Evolutionary conservation across 1,140 invertebrate genomes (phyloP), one percentile per base, ranked within the genome.

Genomic region (Macrosteles quadrilineatus): DNA sequence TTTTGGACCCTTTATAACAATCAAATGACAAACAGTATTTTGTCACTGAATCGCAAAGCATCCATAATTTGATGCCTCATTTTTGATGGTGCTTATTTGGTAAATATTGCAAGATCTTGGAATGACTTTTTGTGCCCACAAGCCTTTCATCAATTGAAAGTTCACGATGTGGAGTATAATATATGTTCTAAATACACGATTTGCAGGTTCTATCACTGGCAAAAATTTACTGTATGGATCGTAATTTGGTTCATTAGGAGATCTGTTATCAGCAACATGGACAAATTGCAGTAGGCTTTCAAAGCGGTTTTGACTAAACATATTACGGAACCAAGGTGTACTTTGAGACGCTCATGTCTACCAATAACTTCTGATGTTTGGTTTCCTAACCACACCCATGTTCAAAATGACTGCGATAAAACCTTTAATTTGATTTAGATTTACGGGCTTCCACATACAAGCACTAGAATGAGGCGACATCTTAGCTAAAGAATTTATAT

Each of bases 211-310:
- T 65, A 77, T 67, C 31, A 77, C 36, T 55, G 69, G 50, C 25
- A 70, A 21, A 74, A 77, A 77, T 70, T 70, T 75, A 36, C 43
- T 66, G 73, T 73, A 77, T 55, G 75, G 72, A 62, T 76, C 69
- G 55, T 77, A 76, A 17, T 73, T 53, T 45, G 71, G 71, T 53
- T 75, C 40, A 69, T 70, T 62, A 30, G 53, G 62, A 43, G 55
- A 73, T 14, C n/a, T 32, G 19, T 69, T 68, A 50, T 73, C 64
- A 21, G 72, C 69, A 19, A 40, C 4, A 66, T 75, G 71, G 67
- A 74, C 30, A 65, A 31, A 65, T n/a, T 65, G 30, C 4, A 65
- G 31, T n/a, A 65, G 17, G 2, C 30, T 17, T 65, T 65, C 14
- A 32, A 65, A 65, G 17, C 63, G 63, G 30, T 65, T 40, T 65